Conservation (phyloP, 2,113 vertebrate species). For the Paratilapia polleni region DNA sequence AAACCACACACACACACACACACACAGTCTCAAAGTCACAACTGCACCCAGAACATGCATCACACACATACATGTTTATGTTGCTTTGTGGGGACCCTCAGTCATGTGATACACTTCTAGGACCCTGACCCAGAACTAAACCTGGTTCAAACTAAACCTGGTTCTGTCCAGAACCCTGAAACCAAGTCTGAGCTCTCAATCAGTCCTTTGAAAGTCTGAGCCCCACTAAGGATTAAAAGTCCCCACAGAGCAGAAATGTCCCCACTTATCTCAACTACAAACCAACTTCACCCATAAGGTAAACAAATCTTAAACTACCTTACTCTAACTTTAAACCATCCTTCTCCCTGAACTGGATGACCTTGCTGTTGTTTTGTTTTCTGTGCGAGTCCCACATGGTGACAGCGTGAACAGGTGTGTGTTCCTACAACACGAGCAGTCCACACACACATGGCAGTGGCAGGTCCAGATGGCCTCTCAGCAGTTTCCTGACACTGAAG, state of each 20-base stretch:
- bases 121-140: not conserved
- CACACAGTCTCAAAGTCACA: not conserved
- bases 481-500: conserved; percentile 44
- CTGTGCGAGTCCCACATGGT: not conserved
- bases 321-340: not conserved
- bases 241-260: not conserved
- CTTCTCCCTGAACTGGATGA: not conserved
- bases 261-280: not conserved
- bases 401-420: not conserved
- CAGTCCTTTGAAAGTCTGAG: not conserved
- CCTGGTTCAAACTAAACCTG: too few relatives aligned
- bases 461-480: conserved; percentile 47
- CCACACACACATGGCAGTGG: not conserved
- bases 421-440: not conserved
- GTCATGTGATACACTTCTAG: not conserved
- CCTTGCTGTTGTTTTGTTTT: not conserved
- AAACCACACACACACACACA: too few relatives aligned
- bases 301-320: not conserved
- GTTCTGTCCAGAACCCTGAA: too few relatives aligned
- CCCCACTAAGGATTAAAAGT: not conserved
- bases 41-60: too few relatives aligned
- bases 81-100: not conserved
- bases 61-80: not conserved
- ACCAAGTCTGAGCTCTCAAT: too few relatives aligned
- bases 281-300: too few relatives aligned